A percentile compares a stretch with the other conserved stretches of the same genome.
Conservation (phyloP, 2,113 vertebrate species). For the Phycodurus eques region DNA sequence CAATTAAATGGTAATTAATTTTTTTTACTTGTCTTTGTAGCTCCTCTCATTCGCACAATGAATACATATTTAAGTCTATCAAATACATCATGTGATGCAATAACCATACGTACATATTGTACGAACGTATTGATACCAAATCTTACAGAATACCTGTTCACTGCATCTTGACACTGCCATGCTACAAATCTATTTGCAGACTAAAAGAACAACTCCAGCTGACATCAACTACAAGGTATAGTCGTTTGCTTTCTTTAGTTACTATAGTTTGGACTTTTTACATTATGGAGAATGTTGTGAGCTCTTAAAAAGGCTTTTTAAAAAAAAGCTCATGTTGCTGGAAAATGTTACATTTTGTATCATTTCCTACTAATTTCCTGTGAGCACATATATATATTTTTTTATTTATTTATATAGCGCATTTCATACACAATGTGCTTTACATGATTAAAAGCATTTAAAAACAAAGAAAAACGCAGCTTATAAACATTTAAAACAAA, state of each 20-base stretch:
- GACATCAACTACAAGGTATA: constrained; percentile 68
- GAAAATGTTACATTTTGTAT: background rate
- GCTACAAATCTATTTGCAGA: constrained; percentile 49
- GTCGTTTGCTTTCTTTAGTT: background rate
- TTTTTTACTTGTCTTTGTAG: background rate
- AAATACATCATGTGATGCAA: background rate
- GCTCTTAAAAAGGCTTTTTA: background rate
- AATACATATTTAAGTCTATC: background rate
- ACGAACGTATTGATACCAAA: too few relatives aligned
- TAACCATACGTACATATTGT: too few relatives aligned
- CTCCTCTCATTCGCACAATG: constrained; percentile 6
- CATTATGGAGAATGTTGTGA: background rate
- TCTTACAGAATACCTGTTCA: too few relatives aligned
- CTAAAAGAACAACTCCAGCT: constrained; percentile 62
- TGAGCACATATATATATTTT: too few relatives aligned
- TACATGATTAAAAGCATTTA: too few relatives aligned
- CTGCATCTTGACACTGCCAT: background rate
- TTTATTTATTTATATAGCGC: too few relatives aligned
- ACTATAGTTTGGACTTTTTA: background rate
- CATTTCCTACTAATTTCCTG: background rate
- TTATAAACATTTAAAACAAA: too few relatives aligned
- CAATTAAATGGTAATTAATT: too few relatives aligned
- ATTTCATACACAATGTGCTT: too few relatives aligned
- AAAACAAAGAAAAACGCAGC: too few relatives aligned
- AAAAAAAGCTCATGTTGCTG: background rate